Evolutionary conservation across 2,888 invertebrate genomes (phyloP).

Genomic region (Sinohyriopsis cumingii): DNA sequence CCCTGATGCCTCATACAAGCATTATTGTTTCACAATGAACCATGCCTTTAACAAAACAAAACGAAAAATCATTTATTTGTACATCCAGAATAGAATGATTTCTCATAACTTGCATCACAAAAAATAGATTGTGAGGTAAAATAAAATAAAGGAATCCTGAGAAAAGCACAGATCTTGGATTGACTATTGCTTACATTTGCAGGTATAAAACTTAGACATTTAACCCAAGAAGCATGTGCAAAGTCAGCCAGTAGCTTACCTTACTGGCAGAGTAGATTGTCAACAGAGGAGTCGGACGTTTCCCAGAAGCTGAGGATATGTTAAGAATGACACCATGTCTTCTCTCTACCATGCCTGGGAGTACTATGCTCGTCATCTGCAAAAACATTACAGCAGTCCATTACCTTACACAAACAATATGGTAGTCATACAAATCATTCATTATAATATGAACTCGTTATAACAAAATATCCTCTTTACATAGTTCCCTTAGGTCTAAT

Average conservation of each 20-base stretch:
- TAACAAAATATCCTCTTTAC: neutral
- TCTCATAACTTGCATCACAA: too few species aligned
- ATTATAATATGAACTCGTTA: neutral
- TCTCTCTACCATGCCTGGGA: slow-evolving; percentile 79
- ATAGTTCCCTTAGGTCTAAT: neutral
- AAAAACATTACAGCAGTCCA: slow-evolving; percentile 2
- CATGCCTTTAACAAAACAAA: too few species aligned
- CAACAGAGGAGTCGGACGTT: slow-evolving; percentile 86
- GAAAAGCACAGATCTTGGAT: neutral
- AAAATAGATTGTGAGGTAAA: too few species aligned
- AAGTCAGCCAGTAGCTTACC: slow-evolving; percentile 73
- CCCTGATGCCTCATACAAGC: too few species aligned
- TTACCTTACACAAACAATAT: slow-evolving; percentile 2
- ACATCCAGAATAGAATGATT: too few species aligned
- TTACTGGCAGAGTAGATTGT: slow-evolving; percentile 92
- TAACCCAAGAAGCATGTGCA: neutral
- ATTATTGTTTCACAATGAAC: too few species aligned
- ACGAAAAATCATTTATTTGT: too few species aligned
- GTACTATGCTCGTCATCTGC: slow-evolving; percentile 85
- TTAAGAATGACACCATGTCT: slow-evolving; percentile 89
- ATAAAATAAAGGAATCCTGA: neutral
- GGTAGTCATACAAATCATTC: neutral
- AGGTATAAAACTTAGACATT: neutral
- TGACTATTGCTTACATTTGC: neutral
- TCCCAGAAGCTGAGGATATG: slow-evolving; percentile 87